Percentiles rank a stretch among this genome's conserved stretches.
These are phyloP conservation scores for Saguinus midas DNA, from an alignment of 2,113 vertebrate genomes.

Conservation along the genomic window DNA sequence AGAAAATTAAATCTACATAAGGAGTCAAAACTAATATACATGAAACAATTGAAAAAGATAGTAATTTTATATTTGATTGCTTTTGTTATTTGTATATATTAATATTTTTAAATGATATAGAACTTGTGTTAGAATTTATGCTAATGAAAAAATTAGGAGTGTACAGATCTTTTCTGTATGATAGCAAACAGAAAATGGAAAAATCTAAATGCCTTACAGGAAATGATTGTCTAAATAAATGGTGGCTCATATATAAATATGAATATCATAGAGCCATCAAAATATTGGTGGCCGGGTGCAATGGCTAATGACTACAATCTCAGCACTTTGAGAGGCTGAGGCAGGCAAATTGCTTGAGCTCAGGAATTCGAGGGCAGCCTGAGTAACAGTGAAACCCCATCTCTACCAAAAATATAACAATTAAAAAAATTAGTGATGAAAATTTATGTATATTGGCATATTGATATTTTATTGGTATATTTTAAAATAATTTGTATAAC, in stretches of 20 bases:
- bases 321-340: neutral
- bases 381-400: neutral
- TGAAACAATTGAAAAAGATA: conserved; percentile 15
- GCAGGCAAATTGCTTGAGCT: neutral
- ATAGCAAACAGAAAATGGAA: conserved; percentile 35
- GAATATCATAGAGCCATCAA: neutral
- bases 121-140: conserved; percentile 28
- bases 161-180: neutral
- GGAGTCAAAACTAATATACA: conserved; percentile 2
- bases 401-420: neutral
- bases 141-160: neutral
- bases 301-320: neutral
- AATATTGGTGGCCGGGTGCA: neutral
- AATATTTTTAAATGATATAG: neutral
- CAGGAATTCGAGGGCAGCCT: neutral
- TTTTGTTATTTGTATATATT: neutral
- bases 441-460: neutral
- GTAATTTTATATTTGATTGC: conserved; percentile 17
- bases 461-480: conserved; percentile 2
- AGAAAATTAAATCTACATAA: conserved; percentile 1
- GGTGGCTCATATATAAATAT: neutral
- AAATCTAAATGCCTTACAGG: neutral
- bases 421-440: conserved; percentile 8
- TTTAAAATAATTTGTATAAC: conserved; percentile 5
- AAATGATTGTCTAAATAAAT: neutral